Conservation (phyloP, 2,797 vertebrate species). For the Protosalanx chinensis region DNA sequence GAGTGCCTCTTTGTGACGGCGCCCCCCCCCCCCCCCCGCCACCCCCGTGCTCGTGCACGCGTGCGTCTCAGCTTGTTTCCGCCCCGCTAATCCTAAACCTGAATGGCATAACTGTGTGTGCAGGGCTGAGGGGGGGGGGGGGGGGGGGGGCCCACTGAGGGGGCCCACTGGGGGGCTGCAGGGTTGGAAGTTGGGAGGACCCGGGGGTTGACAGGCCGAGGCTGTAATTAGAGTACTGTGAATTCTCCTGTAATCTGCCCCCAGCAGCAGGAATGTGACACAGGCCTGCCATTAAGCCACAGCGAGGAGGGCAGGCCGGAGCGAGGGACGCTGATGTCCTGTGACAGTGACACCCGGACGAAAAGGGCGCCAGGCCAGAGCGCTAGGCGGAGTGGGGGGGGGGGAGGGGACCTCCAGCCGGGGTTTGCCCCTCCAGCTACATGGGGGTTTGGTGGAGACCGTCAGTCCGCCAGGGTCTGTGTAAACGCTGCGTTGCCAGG, state of each 20-base stretch:
- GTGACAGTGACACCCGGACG: slow-evolving; percentile 68
- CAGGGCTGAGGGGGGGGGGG: neutral
- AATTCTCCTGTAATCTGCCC: slow-evolving; percentile 64
- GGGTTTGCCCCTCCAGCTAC: neutral
- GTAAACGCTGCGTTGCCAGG: no score
- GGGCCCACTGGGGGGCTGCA: slow-evolving; percentile 17
- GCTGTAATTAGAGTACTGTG: slow-evolving; percentile 63
- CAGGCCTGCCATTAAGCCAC: slow-evolving; percentile 47
- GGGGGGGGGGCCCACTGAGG: no score
- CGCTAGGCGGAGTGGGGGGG: slow-evolving; percentile 39
- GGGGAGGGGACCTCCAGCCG: neutral
- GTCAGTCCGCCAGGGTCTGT: no score
- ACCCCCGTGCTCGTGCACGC: no score
- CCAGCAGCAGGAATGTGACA: slow-evolving; percentile 61
- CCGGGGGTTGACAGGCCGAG: slow-evolving; percentile 45
- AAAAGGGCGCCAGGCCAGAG: slow-evolving; percentile 52
- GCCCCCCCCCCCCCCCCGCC: no score
- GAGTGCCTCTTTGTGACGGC: neutral
- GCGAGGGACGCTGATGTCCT: slow-evolving; percentile 57
- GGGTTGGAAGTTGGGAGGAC: slow-evolving; percentile 1
- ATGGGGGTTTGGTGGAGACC: no score
- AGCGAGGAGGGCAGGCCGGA: slow-evolving; percentile 15
- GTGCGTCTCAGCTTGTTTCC: slow-evolving; percentile 29
- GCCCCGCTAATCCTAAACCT: slow-evolving; percentile 37
- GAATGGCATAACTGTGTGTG: slow-evolving; percentile 37